Base-by-base conservation (phyloP, 2,888 invertebrate genomes). In the Drosophila fungiperda region DNA sequence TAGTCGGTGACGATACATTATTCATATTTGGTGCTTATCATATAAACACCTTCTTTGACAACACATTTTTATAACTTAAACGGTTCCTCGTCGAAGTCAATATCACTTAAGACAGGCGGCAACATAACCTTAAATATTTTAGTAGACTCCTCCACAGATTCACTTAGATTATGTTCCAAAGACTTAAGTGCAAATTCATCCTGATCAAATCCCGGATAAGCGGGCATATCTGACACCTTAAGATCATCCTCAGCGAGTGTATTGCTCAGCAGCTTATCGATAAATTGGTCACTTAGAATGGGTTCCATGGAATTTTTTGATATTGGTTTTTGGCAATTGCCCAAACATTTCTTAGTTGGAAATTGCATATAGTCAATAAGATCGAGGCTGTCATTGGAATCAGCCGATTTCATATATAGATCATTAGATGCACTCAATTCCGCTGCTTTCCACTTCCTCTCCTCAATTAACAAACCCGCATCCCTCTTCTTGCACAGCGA, bases 311-410 rank as follows among this genome's bases (percentile, higher is more conserved):
- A 35, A 4, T 35, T 15, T 11, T 38, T 7, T 7, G 50, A 50
- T 6, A 50, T 26, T 9, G 53, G 33, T 59, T 64, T 60, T 8
- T 80, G 68, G 52, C 78, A 79, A 33, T 57, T 79, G 4, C 62
- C 11, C 9, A 66, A 36, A 33, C 78, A 79, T 8, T 57, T 73
- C 9, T 33, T 11, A 3, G 23, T 73, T 7, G 73, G 78, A 45
- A 78, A 79, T 20, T 79, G 78, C 81, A 78, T 79, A 1, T 15
- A 69, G 42, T 79, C 78, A 15, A 73, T 77, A 0, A 68, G 23
- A 63, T 80, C 77, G 2, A 62, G 49, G 0, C 54, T 48, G 9
- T 68, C 45, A 1, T 29, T 38, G 12, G 52, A 17, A 15, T 61
- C 74, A 0, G 68, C 52, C 1, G 61, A 54, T n/a, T 9, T 50